A percentile compares a stretch with the other conserved stretches of the same genome.
Evolutionary conservation across 2,888 invertebrate genomes (phyloP).

Genomic region (Sussaba pulchella): DNA sequence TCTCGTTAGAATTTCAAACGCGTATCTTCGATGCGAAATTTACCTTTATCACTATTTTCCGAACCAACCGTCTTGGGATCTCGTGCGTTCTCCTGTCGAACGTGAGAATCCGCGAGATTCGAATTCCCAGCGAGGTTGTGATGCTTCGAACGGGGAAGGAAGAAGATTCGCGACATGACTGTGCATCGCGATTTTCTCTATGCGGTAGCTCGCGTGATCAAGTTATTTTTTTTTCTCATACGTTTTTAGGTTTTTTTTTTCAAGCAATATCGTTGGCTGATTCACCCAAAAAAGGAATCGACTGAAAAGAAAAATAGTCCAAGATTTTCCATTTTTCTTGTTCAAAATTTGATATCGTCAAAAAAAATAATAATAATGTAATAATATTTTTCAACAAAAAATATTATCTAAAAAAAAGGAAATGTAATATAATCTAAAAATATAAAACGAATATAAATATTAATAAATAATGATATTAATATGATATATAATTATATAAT

Average conservation of each 20-base stretch:
- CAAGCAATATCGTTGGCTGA: no score
- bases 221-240: neutral
- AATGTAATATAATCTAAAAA: no score
- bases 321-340: no score
- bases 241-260: neutral
- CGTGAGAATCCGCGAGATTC: conserved; percentile 80
- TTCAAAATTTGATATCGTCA: no score
- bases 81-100: conserved; percentile 58
- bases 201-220: neutral
- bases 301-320: no score
- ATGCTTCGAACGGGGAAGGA: conserved; percentile 7
- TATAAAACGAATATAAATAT: no score
- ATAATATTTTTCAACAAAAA: no score
- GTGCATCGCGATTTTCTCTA: neutral
- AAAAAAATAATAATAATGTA: no score
- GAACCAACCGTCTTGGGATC: conserved; percentile 2
- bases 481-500: no score
- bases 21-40: conserved; percentile 23
- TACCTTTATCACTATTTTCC: conserved; percentile 11
- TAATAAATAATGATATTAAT: no score
- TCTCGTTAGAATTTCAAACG: conserved; percentile 29
- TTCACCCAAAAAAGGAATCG: no score
- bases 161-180: conserved; percentile 42
- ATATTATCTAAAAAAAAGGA: no score
- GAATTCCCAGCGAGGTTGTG: conserved; percentile 74